phyloP scores from a whole-genome alignment of 2,797 vertebrate species.

The Tapirus indicus region DNA sequence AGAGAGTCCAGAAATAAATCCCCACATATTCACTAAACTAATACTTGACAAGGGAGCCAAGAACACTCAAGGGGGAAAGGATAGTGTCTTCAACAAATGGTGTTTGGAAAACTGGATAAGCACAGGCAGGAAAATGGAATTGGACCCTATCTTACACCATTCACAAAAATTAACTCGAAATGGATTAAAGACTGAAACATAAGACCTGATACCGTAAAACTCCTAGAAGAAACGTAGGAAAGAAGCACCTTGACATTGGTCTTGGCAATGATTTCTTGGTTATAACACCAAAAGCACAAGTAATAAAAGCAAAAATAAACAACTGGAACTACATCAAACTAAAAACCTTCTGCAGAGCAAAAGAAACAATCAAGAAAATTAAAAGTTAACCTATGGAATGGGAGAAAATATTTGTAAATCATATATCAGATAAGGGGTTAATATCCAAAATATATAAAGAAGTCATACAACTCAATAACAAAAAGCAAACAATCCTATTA shows the following conservation, averaged over 20 bases:
- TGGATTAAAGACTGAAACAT: not conserved
- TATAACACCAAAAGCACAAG: not conserved
- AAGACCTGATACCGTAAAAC: not conserved
- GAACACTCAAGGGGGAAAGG: not conserved
- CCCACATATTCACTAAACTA: not conserved
- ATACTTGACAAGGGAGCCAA: not conserved
- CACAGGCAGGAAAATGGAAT: not conserved
- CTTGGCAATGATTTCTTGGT: not conserved
- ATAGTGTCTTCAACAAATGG: not conserved
- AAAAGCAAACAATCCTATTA: not conserved
- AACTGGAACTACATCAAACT: not conserved
- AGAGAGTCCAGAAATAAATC: not conserved
- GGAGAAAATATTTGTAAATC: not conserved
- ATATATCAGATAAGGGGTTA: not conserved
- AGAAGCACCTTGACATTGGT: not conserved
- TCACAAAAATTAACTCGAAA: not conserved
- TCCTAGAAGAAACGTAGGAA: not conserved
- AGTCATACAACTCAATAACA: not conserved
- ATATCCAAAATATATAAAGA: not conserved
- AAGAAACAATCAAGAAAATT: not conserved
- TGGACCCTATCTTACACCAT: not conserved
- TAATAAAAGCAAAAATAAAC: not conserved
- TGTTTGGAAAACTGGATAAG: not conserved
- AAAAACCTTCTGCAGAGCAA: not conserved
- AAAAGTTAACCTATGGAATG: not conserved